These are phyloP conservation scores for Indicator maculatus DNA, from an alignment of 2,113 vertebrate species.

Conservation along the genomic window DNA sequence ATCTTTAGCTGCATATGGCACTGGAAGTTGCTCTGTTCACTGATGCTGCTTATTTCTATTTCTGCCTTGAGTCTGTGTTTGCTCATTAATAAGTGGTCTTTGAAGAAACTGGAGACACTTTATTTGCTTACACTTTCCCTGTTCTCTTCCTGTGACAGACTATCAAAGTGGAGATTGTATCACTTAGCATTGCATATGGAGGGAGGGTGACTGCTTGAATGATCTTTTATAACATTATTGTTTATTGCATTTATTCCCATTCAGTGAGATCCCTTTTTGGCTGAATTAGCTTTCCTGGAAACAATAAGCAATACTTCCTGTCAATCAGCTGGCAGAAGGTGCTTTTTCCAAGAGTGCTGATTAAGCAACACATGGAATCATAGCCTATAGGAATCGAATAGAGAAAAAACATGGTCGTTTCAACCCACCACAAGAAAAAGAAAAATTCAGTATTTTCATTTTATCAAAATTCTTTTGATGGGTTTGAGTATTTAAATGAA, in stretches of 20 bases:
- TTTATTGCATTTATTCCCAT: not conserved
- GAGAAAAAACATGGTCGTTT: not conserved
- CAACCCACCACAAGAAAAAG: too few relatives aligned
- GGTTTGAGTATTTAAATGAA: not conserved
- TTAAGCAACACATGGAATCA: not conserved
- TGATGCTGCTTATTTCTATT: not conserved
- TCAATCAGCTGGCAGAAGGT: conserved; percentile 46
- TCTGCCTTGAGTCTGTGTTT: not conserved
- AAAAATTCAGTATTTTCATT: not conserved
- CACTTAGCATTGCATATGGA: not conserved
- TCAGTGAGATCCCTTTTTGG: not conserved
- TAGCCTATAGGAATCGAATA: not conserved
- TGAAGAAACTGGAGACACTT: not conserved
- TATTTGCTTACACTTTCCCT: not conserved
- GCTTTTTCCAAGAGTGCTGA: conserved; percentile 37
- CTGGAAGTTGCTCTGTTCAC: not conserved
- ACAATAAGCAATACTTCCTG: conserved; percentile 22
- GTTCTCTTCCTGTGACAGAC: not conserved
- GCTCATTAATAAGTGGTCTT: not conserved
- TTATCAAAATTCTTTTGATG: not conserved
- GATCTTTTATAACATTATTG: not conserved
- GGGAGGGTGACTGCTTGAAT: not conserved
- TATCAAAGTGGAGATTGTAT: not conserved
- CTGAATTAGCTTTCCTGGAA: conserved; percentile 55
- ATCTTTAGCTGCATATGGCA: not conserved